Base-by-base conservation (phyloP, 2,888 invertebrate species). In the Campaea margaritaria region DNA sequence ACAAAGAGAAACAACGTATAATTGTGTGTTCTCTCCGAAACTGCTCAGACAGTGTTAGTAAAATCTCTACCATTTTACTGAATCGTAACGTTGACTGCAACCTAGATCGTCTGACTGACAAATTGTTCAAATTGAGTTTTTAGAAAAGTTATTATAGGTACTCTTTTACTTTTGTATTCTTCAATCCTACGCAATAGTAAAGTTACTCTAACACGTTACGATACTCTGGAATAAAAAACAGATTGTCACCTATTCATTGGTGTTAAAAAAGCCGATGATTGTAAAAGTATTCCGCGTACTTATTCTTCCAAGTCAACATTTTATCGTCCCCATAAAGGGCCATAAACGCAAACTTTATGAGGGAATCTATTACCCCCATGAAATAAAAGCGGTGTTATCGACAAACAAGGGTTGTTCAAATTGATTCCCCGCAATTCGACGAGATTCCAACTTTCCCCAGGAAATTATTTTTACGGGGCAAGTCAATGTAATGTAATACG, bases 321-420 rank as follows among this genome's bases (percentile, higher is more conserved):
- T 58, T 61, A 61, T 61, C 53, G 55, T 43, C 38, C 54, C 50
- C 54, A 55, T 56, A 61, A 64, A 65, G 56, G 66, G 64, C 60
- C 60, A 67, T 69, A 69, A 69, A 69, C 65, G 60, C 45, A 50
- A 61, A 64, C 64, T 67, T 64, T 68, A 68, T 62, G 64, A 57
- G 62, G 60, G 60, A 65, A 67, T 64, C 67, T 63, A 63, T 63
- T 61, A 63, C 58, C 64, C 63, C 62, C 58, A 54, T 62, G 62
- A 65, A 64, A 69, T 69, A 69, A 67, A 69, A 58, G 60, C 65
- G 53, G 61, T 63, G 65, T 65, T 67, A 64, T 65, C 55, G 63
- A 61, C 64, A 64, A 56, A 67, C 63, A 69, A 61, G 64, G 67
- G 64, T 64, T 67, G 62, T 63, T 52, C 69, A 64, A 69, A 69